phyloP scores from a whole-genome alignment of 2,888 invertebrate genomes.

The Amphipyra tragopoginis region DNA sequence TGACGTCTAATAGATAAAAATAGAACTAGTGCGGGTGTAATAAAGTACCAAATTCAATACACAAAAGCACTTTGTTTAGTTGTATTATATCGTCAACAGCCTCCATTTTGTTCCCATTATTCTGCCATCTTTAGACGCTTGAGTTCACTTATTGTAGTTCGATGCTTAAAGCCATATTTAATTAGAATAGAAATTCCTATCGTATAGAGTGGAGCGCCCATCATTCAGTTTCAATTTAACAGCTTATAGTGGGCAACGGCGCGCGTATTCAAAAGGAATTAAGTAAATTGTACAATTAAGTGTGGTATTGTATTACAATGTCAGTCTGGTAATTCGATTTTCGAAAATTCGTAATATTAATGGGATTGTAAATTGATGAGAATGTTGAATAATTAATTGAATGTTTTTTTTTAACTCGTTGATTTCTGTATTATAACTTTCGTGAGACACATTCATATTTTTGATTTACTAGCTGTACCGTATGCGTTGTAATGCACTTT shows the following conservation, averaged over 20 bases:
- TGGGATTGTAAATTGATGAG: no score
- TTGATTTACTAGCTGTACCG: no score
- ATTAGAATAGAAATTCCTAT: slow-evolving; percentile 17
- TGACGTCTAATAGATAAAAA: slow-evolving; percentile 11
- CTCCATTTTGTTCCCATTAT: slow-evolving; percentile 37
- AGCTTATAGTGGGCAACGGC: slow-evolving; percentile 8
- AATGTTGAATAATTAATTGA: no score
- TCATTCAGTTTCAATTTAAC: slow-evolving; percentile 8
- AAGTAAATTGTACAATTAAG: slow-evolving; percentile 2
- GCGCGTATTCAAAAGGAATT: slow-evolving; percentile 2
- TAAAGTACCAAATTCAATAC: slow-evolving; percentile 23
- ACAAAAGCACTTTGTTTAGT: slow-evolving; percentile 27
- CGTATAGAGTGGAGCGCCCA: neutral
- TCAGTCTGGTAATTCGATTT: slow-evolving; percentile 2
- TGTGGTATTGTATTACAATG: neutral
- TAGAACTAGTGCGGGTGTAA: slow-evolving; percentile 6
- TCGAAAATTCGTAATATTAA: neutral
- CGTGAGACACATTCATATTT: no score
- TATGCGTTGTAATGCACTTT: no score
- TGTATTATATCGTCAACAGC: slow-evolving; percentile 26
- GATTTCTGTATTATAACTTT: no score
- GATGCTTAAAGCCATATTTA: slow-evolving; percentile 32
- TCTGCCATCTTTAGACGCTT: slow-evolving; percentile 26
- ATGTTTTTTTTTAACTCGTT: no score
- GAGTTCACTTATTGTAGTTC: slow-evolving; percentile 35